Evolutionary conservation across 2,888 invertebrate genomes (phyloP), one percentile per base, ranked within the genome.

Genomic region (Dynastes tityus): DNA sequence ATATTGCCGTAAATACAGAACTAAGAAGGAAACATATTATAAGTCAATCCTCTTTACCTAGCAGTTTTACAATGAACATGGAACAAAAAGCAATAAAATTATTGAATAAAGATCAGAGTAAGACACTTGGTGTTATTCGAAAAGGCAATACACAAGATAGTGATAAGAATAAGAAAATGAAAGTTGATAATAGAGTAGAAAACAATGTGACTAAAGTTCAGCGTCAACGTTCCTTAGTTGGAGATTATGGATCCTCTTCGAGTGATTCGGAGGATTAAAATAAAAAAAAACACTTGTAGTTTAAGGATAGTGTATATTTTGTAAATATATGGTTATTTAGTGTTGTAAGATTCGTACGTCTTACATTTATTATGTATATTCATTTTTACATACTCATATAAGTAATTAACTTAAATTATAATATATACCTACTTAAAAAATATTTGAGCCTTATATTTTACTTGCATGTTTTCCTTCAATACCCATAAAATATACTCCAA

Each of bases 1-100:
- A 92, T 88, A 91, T 93, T 53, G 89, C 91, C 73, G 93, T 94
- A 84, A 91, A 89, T 80, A 86, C 85, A 2, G 86, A 87, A 74
- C 74, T 82, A 37, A 80, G 86, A 3, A 84, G 88, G 68, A 85
- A 87, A 77, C 82, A 83, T 71, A 86, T 89, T 37, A 86, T 89
- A 58, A 84, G 84, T 29, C 83, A 83, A 63, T 87, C 88, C 16
- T 86, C 88, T 6, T 83, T 89, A 68, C 89, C 89, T 0, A 85
- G 85, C 2, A 83, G 80, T 76, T 87, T 88, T 81, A 86, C 85
- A 6, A 81, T 84, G 45, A 81, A 80, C 27, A 88, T 86, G 80
- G 88, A 89, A 82, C 82, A 83, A 49, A 88, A 86, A 81, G 88
- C 88, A 6, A 79, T 88, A 22, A 87, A 84, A 82, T 77, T 87